Evolutionary conservation across 1,140 invertebrate genomes (phyloP).

Genomic region (Akabosia matsudoensis): DNA sequence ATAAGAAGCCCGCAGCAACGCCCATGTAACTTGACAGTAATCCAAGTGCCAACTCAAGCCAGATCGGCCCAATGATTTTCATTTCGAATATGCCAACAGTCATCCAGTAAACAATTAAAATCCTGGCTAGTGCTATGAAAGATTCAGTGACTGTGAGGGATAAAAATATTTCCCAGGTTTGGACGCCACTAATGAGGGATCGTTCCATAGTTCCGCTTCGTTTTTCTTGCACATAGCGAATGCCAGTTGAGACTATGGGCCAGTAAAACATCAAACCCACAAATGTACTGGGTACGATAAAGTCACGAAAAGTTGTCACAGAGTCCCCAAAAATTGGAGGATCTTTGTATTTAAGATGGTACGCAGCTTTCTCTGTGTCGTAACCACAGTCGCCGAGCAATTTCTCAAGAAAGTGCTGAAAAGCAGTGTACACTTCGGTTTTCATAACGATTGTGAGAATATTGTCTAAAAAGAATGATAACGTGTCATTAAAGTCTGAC

Average conservation of each 20-base stretch:
- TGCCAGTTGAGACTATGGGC: neutral
- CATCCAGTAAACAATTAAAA: conserved; percentile 69
- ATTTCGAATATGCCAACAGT: conserved; percentile 29
- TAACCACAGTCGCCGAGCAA: neutral
- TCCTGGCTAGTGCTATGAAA: conserved; percentile 88
- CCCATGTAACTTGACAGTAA: conserved; percentile 27
- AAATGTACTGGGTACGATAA: conserved; percentile 76
- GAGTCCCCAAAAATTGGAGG: conserved; percentile 80
- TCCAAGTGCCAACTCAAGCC: neutral
- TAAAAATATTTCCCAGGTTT: conserved; percentile 78
- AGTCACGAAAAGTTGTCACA: conserved; percentile 86
- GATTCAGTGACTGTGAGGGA: conserved; percentile 89
- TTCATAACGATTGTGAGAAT: too few species aligned
- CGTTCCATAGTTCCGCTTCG: neutral
- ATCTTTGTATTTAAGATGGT: conserved; percentile 49
- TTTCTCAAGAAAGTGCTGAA: neutral
- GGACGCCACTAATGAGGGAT: conserved; percentile 50
- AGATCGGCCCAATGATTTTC: conserved; percentile 23
- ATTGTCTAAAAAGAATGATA: neutral
- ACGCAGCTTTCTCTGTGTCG: neutral
- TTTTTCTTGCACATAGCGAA: neutral
- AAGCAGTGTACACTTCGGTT: neutral
- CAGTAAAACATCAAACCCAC: neutral
- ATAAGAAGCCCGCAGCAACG: conserved; percentile 16
- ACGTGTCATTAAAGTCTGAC: neutral